phyloP scores from a whole-genome alignment of 2,797 vertebrate genomes.

The Antrozous pallidus region DNA sequence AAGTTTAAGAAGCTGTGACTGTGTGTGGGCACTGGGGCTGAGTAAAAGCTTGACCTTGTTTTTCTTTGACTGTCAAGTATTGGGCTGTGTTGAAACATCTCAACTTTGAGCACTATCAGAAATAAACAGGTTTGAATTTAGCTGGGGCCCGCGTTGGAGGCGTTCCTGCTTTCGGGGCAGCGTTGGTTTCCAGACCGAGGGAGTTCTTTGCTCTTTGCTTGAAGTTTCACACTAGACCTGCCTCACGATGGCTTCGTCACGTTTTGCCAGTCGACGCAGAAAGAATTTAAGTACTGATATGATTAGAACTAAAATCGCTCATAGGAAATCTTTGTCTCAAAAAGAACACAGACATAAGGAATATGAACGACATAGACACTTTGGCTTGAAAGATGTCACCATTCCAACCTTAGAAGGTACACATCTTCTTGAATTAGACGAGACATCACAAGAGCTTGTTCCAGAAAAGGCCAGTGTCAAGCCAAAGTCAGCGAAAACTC shows the following conservation, averaged over 20 bases:
- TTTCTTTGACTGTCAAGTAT: neutral
- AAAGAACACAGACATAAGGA: slow-evolving; percentile 91
- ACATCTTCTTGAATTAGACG: slow-evolving; percentile 80
- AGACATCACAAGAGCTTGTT: slow-evolving; percentile 70
- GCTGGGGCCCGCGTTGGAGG: rapidly evolving
- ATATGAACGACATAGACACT: slow-evolving; percentile 86
- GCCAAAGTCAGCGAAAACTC: slow-evolving; percentile 51
- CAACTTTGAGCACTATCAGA: neutral
- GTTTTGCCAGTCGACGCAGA: slow-evolving; percentile 81
- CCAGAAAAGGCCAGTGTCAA: slow-evolving; percentile 76
- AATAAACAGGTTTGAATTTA: slow-evolving; percentile 70
- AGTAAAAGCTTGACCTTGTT: neutral
- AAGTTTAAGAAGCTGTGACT: neutral
- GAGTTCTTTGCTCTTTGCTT: neutral
- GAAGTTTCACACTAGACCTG: neutral
- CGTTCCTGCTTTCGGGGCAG: neutral
- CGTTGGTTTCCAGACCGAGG: neutral
- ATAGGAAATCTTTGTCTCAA: slow-evolving; percentile 88
- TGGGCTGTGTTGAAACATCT: neutral
- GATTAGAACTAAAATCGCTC: slow-evolving; percentile 89
- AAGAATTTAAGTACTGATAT: slow-evolving; percentile 84
- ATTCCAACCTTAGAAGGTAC: slow-evolving; percentile 68
- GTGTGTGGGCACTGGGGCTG: neutral
- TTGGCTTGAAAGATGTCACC: slow-evolving; percentile 83
- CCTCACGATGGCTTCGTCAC: slow-evolving; percentile 66